Conservation (phyloP, 2,888 invertebrate species). For the Harmothoe impar region DNA sequence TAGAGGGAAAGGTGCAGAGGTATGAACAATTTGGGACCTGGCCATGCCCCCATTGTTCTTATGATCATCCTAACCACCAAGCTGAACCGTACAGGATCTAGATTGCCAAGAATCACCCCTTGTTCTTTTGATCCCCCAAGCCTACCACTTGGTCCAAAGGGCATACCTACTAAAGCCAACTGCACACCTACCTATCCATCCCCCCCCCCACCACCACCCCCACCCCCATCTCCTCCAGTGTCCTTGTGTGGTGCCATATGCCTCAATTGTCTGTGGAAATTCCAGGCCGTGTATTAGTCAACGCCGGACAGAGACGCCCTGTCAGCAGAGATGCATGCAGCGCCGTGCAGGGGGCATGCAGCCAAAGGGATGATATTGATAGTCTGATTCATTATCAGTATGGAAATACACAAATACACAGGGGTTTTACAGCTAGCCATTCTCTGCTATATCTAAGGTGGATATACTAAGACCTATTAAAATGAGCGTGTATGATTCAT, state of each 20-base stretch:
- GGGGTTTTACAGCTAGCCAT: no score
- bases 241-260: not conserved
- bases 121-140: no score
- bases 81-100: not conserved
- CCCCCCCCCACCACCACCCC: constrained; percentile 7
- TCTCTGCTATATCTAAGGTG: no score
- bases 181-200: not conserved
- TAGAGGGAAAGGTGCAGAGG: not conserved
- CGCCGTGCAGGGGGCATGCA: not conserved
- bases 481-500: no score
- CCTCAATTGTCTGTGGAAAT: not conserved
- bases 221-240: no score
- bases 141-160: no score
- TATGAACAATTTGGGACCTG: not conserved
- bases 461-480: no score
- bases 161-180: not conserved
- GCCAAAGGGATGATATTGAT: no score
- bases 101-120: no score
- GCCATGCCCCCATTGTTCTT: constrained; percentile 25
- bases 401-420: not conserved
- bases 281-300: constrained; percentile 19
- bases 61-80: not conserved
- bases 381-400: not conserved
- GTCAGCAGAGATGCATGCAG: no score
- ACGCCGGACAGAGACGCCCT: not conserved